Evolutionary conservation across 2,888 invertebrate species (phyloP), one percentile per base, ranked within the genome.

Genomic region (Malachius bipustulatus): DNA sequence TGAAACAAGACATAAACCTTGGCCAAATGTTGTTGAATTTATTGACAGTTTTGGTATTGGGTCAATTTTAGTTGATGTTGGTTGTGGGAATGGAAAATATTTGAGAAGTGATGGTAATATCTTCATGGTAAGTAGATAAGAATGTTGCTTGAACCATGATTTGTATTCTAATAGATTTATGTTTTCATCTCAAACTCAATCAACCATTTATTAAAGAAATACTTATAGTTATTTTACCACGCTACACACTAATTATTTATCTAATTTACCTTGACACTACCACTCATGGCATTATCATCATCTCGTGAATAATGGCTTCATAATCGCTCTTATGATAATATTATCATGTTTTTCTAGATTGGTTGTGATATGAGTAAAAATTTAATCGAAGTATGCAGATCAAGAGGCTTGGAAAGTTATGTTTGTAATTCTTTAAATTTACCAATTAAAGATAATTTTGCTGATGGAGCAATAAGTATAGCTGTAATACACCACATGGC

Each of bases 11-110:
- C 89, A 91, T 60, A 84, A 82, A 50, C 83, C 87, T 11, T 98
- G 98, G 98, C 94, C 93, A 0, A 77, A 77, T 44, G 91, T 98
- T 1, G 66, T 75, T 1, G 66, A 79, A 44, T 98, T 97, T 64
- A 64, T 91, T 15, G 60, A 70, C 10, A 65, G 64, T 3, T 73
- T 89, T 43, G 58, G 72, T 0, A 38, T 59, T 0, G 85, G 83
- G 1, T 74, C 82, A 1, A 56, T 91, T 6, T 56, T 97, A 9
- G 56, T 93, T 3, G 98, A 99, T 63, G 75, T 96, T 24, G 98
- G 98, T 4, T 94, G 96, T 61, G 98, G 98, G 6, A 98, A 98
- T 67, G 98, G 97, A 26, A 99, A 98, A 70, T 97, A 98, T 62
- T 71, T 98, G 36, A 70, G 75, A 34, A 55, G 63, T 2, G 73